phyloP scores from a whole-genome alignment of 2,888 invertebrate genomes.

The Timema podura region DNA sequence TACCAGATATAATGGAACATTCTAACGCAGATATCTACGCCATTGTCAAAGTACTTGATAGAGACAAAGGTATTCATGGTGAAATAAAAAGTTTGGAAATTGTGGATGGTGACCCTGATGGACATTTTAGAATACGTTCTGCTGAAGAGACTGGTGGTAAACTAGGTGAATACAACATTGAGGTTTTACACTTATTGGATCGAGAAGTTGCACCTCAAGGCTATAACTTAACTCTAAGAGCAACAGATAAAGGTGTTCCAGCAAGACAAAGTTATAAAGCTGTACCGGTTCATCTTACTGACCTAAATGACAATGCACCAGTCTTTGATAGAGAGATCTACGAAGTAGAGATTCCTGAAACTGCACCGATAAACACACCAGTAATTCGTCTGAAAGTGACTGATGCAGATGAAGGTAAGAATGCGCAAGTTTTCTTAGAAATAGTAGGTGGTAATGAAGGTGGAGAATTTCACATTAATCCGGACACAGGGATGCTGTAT shows the following conservation, averaged over 20 bases:
- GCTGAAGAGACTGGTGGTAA: constrained; percentile 46
- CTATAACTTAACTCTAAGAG: constrained; percentile 83
- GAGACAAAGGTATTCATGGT: constrained; percentile 80
- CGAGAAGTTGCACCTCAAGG: constrained; percentile 74
- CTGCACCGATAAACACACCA: constrained; percentile 83
- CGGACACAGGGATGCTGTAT: constrained; percentile 84
- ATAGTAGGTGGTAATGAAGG: constrained; percentile 91
- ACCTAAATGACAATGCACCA: constrained; percentile 81
- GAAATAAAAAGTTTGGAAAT: constrained; percentile 77
- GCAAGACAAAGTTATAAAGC: constrained; percentile 73
- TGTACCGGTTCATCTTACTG: constrained; percentile 75
- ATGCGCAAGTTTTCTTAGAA: constrained; percentile 79
- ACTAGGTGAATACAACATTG: constrained; percentile 71
- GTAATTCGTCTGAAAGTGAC: constrained; percentile 81
- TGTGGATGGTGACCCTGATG: constrained; percentile 84
- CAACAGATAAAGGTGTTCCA: constrained; percentile 78
- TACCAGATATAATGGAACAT: constrained; percentile 77
- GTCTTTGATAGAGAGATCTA: constrained; percentile 83
- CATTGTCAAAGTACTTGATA: constrained; percentile 78
- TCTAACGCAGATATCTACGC: constrained; percentile 84
- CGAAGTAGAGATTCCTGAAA: constrained; percentile 82
- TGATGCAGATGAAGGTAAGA: constrained; percentile 78
- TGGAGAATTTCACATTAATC: constrained; percentile 80
- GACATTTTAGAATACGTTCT: constrained; percentile 75
- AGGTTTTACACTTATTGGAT: constrained; percentile 71